These are phyloP conservation scores for Oasisia sp. DNA, from an alignment of 2,888 invertebrate genomes.

Conservation along the genomic window DNA sequence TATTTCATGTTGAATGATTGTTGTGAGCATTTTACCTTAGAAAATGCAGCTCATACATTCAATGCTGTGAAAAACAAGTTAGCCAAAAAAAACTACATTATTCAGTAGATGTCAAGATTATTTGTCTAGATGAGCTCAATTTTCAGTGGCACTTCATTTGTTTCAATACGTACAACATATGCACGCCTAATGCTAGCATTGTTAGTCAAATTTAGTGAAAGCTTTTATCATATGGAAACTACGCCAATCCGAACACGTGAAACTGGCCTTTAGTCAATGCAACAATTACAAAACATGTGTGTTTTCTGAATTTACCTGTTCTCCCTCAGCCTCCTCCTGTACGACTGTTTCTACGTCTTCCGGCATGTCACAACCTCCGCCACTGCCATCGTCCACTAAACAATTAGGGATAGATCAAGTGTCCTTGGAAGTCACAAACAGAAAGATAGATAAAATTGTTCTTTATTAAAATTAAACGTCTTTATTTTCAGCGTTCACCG, in stretches of 20 bases:
- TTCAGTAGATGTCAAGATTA: not conserved
- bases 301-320: not conserved
- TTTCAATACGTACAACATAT: too few species aligned
- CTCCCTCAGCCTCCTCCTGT: not conserved
- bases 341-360: not conserved
- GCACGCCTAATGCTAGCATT: not conserved
- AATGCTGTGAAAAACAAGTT: not conserved
- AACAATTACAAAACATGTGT: not conserved
- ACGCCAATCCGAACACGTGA: not conserved
- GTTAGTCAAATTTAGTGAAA: not conserved
- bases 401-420: not conserved
- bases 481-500: too few species aligned
- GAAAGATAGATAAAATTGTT: not conserved
- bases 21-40: not conserved
- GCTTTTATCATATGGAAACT: not conserved
- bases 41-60: not conserved
- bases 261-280: not conserved
- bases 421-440: not conserved
- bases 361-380: not conserved
- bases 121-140: not conserved
- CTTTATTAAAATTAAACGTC: not conserved
- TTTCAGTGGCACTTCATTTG: too few species aligned
- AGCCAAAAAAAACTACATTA: not conserved
- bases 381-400: not conserved
- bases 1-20: not conserved